phyloP scores from a whole-genome alignment of 2,797 vertebrate genomes.

The Lepilemur ruficaudatus region DNA sequence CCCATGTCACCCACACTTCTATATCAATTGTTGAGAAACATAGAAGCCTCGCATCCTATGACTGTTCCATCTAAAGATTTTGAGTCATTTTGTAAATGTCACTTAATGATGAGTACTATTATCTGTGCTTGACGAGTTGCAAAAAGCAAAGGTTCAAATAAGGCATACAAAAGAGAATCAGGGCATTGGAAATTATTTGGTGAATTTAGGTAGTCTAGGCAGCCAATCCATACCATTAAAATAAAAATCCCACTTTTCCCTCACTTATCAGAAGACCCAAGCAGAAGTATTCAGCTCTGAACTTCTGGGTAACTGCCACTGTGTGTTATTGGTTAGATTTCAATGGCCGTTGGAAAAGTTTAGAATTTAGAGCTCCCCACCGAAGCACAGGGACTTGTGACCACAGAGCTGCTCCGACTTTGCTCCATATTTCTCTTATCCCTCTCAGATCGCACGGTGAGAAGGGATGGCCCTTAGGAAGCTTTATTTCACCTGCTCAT shows the following conservation, averaged over 20 bases:
- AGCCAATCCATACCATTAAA: not conserved
- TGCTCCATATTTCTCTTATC: not conserved
- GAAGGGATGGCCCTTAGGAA: not conserved
- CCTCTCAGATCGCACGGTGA: not conserved
- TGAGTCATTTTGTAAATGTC: conserved; percentile 54
- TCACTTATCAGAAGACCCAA: not conserved
- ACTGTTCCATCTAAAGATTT: conserved; percentile 4
- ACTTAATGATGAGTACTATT: not conserved
- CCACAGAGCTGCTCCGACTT: not conserved
- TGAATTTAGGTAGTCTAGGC: not conserved
- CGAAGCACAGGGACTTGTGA: not conserved
- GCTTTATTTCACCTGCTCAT: not conserved
- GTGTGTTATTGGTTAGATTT: not conserved
- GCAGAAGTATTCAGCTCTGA: not conserved
- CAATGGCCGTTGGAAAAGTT: not conserved
- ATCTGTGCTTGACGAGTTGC: not conserved
- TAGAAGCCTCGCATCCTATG: not conserved
- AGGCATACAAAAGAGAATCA: not conserved
- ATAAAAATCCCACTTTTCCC: not conserved
- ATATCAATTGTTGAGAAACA: conserved; percentile 36
- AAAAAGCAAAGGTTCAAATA: not conserved
- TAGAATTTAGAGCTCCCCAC: not conserved
- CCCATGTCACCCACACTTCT: conserved; percentile 19
- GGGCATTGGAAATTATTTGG: not conserved
- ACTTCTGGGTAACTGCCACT: not conserved